Conservation (phyloP, 2,113 vertebrate species). For the Otus sunia region DNA sequence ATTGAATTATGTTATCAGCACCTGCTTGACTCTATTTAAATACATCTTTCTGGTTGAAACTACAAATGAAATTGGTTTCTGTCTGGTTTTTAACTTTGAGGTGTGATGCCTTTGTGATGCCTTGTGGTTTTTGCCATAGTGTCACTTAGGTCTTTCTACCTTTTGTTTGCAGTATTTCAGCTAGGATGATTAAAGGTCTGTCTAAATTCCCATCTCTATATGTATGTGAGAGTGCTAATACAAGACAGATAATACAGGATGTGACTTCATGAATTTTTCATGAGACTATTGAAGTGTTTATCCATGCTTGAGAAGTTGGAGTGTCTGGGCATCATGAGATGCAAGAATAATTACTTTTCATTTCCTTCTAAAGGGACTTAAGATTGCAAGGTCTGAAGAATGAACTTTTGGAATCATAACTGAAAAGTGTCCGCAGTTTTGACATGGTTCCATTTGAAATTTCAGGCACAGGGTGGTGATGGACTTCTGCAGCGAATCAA, state of each 20-base stretch:
- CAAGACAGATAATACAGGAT: background rate
- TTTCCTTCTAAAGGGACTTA: slow-evolving; percentile 55
- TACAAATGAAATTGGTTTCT: background rate
- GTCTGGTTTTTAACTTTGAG: background rate
- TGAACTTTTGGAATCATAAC: slow-evolving; percentile 53
- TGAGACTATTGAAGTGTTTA: background rate
- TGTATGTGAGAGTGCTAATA: background rate
- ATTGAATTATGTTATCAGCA: background rate
- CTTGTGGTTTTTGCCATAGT: background rate
- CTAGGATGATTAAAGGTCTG: background rate
- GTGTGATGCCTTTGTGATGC: background rate
- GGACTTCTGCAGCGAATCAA: slow-evolving; percentile 91
- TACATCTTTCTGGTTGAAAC: background rate
- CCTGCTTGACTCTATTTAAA: background rate
- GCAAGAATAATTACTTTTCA: slow-evolving; percentile 17
- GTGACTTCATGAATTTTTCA: background rate
- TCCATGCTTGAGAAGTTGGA: background rate
- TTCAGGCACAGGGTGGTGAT: slow-evolving; percentile 94
- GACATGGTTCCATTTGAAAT: slow-evolving; percentile 50
- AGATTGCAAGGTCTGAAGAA: slow-evolving; percentile 55
- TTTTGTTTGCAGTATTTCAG: background rate
- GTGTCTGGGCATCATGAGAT: background rate
- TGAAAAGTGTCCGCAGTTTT: slow-evolving; percentile 56
- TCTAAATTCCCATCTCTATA: background rate
- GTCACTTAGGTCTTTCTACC: background rate